Evolutionary conservation across 1,140 invertebrate genomes (phyloP), one percentile per base, ranked within the genome.

Genomic region (Drosophila paulistorum): DNA sequence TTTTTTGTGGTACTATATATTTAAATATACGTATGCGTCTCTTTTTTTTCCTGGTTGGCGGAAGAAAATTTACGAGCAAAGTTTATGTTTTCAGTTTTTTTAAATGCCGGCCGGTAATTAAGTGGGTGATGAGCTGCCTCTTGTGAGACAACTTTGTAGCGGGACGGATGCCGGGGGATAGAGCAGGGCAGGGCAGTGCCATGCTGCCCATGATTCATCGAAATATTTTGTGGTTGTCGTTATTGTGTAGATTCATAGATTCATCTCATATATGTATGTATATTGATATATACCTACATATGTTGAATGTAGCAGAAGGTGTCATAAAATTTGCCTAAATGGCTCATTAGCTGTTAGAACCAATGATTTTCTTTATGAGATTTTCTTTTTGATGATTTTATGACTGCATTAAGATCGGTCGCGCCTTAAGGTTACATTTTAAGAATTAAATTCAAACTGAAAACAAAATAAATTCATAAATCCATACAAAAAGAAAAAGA

Each of bases 61-160:
- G 9, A 74, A 51, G 45, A 51, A 51, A 71, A 83, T 87, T 89
- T 84, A 84, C 62, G 81, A 74, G 54, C 74, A 60, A 51, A 68
- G 69, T 85, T 80, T 71, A 77, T 80, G 57, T 48, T 70, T 73
- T 41, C 65, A 59, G 45, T 80, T 68, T 71, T 51, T 51, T 68
- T 67, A 54, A 81, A 85, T 55, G 84, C 84, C 84, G 84, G 84
- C 84, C 84, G 84, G 84, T 68, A 73, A 78, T 83, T 87, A 75
- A 82, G 68, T 89, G 72, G 74, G 17, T 51, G 45, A 51, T 51
- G 45, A 51, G 45, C 17, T 23, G 45, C 55, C 83, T 77, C 68
- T 26, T 26, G 3, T 82, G 74, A 35, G 63, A 59, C 62, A 30
- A 35, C 42, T 26, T 26, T 14, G 37, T 73, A 35, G 41, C 4